Base-by-base conservation (phyloP, 2,113 vertebrate species). In the Dromiciops gliroides region DNA sequence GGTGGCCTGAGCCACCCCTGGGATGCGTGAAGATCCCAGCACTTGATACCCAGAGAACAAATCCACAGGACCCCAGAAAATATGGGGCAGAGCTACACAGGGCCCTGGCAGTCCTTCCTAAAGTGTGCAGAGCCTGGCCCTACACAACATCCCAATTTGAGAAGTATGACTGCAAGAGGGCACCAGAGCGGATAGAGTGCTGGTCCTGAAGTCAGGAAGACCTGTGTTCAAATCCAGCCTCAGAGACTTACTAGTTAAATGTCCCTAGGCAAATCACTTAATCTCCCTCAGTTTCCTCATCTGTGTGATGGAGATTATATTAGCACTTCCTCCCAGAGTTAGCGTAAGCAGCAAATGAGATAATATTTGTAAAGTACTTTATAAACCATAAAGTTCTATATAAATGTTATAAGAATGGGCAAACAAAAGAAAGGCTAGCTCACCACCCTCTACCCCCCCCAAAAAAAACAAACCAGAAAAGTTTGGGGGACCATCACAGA, bases 381-480 rank as follows among this genome's bases (percentile, higher is more conserved):
- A 44, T 83, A 83, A 83, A 44, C n/a, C n/a, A 83, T 44, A 22
- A 44, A 83, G 6, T 44, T n/a, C 67, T 83, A n/a, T 22, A 7
- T 7, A n/a, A 22, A 44, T 83, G n/a, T 44, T 44, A 44, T n/a
- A 83, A 83, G 19, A 44, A 83, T 83, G n/a, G 23, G n/a, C 44
- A 22, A 83, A 53, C 0, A 53, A 53, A 53, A 26, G 52, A 53
- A 53, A 53, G 25, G 8, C 52, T 53, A 26, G 12, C 11, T 37
- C n/a, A n/a, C n/a, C n/a, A n/a, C n/a, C 19, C 0, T 0, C 16
- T 1, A 19, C 16, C 4, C 67, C 67, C 16, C 4, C 37, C 14
- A 44, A 44, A 75, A 75, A 8, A 83, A 22, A 44, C 14, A n/a
- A 1, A 1, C 1, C 19, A 83, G n/a, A 83, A 83, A 83, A n/a